Evolutionary conservation across 2,113 vertebrate genomes (phyloP), one percentile per base, ranked within the genome.

Genomic region (Siniperca chuatsi): DNA sequence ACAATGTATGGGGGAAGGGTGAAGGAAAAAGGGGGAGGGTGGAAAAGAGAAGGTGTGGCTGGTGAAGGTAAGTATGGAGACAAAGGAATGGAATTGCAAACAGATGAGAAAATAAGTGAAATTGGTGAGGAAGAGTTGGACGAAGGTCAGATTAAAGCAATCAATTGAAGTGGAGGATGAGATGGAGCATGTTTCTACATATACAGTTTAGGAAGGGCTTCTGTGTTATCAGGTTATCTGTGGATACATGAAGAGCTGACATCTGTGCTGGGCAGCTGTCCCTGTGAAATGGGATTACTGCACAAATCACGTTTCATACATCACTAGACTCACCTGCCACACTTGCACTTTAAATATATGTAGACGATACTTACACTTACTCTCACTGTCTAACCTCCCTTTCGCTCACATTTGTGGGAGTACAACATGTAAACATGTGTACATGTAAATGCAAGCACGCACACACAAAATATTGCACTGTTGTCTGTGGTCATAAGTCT

Each of bases 281-380:
- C 23, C 60, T 8, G 40, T 60, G 67, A 87, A 92, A 92, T 75
- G 65, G 37, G 84, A 93, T 93, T 89, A 83, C 64, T 84, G 85
- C 87, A 80, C 90, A 90, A 92, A 93, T 91, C 88, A 86, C 35
- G 37, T 90, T 92, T 93, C 88, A 92, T 90, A 92, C 92, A 92
- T 92, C 82, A 65, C 79, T 93, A 54, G 42, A 84, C 90, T 94
- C 92, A 94, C 92, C 92, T 95, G 90, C 89, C 81, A 82, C 92
- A 87, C 85, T 83, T 44, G 64, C 10, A 87, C 40, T 93, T 68
- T 79, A 77, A 82, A 90, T 62, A 40, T 69, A 80, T 42, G 33
- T 6, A 29, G 75, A 82, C 2, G 21, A 80, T 78, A 81, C 48
- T 23, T 16, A 40, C 61, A 0, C 23, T 25, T 74, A 50, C 12